phyloP scores from a whole-genome alignment of 2,797 vertebrate genomes.

The Clarias fuscus region DNA sequence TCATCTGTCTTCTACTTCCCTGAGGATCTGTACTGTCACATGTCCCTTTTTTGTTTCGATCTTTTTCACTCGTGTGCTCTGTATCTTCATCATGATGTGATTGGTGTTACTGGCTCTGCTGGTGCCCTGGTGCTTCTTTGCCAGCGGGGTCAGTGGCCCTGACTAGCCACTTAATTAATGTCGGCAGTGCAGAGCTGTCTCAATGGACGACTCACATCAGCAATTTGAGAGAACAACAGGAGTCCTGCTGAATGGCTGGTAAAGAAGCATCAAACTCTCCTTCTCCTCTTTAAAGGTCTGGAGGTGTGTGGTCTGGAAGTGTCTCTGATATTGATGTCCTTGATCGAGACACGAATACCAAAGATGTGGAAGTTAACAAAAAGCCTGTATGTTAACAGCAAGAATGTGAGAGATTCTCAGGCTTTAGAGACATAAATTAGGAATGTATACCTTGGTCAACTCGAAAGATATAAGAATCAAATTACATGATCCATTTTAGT shows the following conservation, averaged over 20 bases:
- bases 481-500: not conserved
- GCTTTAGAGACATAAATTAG: not conserved
- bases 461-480: not conserved
- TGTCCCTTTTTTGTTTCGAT: slow-evolving; percentile 28
- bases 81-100: slow-evolving; percentile 55
- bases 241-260: slow-evolving; percentile 67
- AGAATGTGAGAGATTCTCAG: slow-evolving; percentile 4
- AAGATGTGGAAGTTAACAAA: slow-evolving; percentile 46
- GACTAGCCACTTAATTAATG: slow-evolving; percentile 69
- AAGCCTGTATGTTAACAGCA: slow-evolving; percentile 19
- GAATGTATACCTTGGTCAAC: not conserved
- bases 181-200: slow-evolving; percentile 67
- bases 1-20: slow-evolving; percentile 56
- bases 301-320: slow-evolving; percentile 67
- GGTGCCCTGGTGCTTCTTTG: slow-evolving; percentile 65
- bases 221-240: slow-evolving; percentile 65
- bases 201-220: slow-evolving; percentile 58
- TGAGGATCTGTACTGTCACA: slow-evolving; percentile 16
- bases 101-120: slow-evolving; percentile 56
- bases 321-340: slow-evolving; percentile 60
- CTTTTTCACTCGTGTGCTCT: slow-evolving; percentile 28
- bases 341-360: slow-evolving; percentile 53
- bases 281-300: slow-evolving; percentile 52
- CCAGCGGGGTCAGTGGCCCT: slow-evolving; percentile 56
- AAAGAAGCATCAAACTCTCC: slow-evolving; percentile 69